These are phyloP conservation scores for Bujurquina vittata DNA, from an alignment of 2,113 vertebrate genomes.

Conservation along the genomic window DNA sequence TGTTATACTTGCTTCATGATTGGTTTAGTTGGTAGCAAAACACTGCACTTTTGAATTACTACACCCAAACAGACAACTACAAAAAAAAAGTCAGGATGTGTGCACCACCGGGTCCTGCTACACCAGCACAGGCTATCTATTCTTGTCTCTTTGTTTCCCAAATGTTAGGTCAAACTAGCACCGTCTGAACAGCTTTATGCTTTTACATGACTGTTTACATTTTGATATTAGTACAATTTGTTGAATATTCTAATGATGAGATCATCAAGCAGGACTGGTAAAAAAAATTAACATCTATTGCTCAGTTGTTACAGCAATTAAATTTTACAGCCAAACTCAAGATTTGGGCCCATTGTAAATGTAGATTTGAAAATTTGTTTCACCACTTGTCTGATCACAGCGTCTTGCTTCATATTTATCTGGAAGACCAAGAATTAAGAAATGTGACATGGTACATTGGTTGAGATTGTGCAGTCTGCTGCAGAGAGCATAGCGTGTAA, in stretches of 20 bases:
- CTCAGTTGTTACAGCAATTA: no score
- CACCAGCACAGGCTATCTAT: neutral
- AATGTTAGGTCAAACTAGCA: neutral
- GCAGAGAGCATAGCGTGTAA: neutral
- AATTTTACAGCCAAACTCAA: neutral
- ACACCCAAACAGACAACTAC: neutral
- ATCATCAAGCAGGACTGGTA: neutral
- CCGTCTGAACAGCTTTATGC: neutral
- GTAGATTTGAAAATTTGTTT: neutral
- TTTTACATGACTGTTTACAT: neutral
- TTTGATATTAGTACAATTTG: no score
- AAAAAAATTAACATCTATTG: neutral
- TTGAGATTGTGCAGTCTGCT: neutral
- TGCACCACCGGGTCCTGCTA: neutral
- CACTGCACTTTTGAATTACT: constrained; percentile 1
- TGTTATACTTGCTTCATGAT: neutral
- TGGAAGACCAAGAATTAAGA: neutral
- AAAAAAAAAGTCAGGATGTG: neutral
- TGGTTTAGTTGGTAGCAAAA: neutral
- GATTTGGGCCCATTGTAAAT: neutral
- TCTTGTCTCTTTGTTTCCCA: neutral
- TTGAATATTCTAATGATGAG: neutral
- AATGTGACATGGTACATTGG: neutral
- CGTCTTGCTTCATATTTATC: neutral
- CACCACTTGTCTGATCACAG: neutral